Conservation (phyloP, 1,140 invertebrate genomes). For the Tigriopus japonicus region DNA sequence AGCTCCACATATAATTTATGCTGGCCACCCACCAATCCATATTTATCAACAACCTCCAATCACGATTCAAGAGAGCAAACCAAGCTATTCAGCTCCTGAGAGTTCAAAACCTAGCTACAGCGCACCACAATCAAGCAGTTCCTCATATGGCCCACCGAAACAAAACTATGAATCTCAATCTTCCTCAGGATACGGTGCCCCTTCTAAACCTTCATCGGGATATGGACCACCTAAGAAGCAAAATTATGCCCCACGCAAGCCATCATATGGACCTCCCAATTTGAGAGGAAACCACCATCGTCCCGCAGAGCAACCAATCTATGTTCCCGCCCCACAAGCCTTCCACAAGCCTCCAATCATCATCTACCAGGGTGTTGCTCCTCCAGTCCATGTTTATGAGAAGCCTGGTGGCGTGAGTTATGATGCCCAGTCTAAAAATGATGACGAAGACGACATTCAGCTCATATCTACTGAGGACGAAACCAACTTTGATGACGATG, state of each 20-base stretch:
- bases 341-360: conserved; percentile 28
- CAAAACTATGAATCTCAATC: not conserved
- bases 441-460: not conserved
- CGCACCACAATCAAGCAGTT: not conserved
- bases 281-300: not conserved
- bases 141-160: conserved; percentile 1
- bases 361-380: conserved; percentile 27
- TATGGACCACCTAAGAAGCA: not conserved
- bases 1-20: conserved; percentile 26
- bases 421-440: not conserved
- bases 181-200: not conserved
- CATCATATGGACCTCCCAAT: not conserved
- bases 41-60: conserved; percentile 25
- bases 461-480: not conserved
- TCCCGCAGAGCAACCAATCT: conserved; percentile 18
- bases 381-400: conserved; percentile 27
- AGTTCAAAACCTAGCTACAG: not conserved
- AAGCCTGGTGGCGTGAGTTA: conserved; percentile 15
- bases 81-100: not conserved
- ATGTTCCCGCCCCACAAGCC: conserved; percentile 23
- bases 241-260: not conserved
- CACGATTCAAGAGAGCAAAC: conserved; percentile 12
- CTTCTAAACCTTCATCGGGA: not conserved
- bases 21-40: conserved; percentile 27
- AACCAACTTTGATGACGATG: not conserved